phyloP scores from a whole-genome alignment of 2,888 invertebrate species.

The Drymonia ruficornis region DNA sequence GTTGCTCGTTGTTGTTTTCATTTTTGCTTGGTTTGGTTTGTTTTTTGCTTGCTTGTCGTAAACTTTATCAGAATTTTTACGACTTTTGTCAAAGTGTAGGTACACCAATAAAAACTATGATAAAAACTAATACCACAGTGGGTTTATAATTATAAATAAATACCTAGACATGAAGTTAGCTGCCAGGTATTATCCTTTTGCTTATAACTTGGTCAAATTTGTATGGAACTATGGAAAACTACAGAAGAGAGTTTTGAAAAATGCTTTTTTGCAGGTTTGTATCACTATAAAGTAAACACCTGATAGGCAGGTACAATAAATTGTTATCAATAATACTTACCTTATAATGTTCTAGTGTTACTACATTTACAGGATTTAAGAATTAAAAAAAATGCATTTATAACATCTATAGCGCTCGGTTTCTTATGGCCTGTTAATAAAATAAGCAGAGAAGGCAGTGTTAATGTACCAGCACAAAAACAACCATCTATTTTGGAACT shows the following conservation, averaged over 20 bases:
- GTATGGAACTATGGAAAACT: constrained; percentile 14
- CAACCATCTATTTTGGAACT: constrained; percentile 72
- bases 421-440: constrained; percentile 70
- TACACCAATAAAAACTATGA: too few species aligned
- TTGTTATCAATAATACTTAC: not conserved
- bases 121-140: too few species aligned
- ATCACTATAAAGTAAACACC: not conserved
- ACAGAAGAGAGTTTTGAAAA: constrained; percentile 9
- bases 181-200: constrained; percentile 22
- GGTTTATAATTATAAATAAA: too few species aligned
- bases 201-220: constrained; percentile 20
- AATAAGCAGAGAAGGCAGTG: constrained; percentile 29
- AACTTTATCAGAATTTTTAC: too few species aligned
- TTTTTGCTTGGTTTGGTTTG: too few species aligned
- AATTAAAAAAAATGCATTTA: constrained; percentile 16
- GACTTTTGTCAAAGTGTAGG: too few species aligned
- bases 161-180: not conserved
- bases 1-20: too few species aligned
- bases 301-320: not conserved
- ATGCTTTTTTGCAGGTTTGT: constrained; percentile 10
- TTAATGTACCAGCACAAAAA: constrained; percentile 45
- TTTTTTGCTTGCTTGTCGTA: too few species aligned
- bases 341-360: not conserved
- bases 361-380: constrained; percentile 25
- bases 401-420: constrained; percentile 46